phyloP scores from a whole-genome alignment of 2,888 invertebrate genomes.

The Brachyptera putata region DNA sequence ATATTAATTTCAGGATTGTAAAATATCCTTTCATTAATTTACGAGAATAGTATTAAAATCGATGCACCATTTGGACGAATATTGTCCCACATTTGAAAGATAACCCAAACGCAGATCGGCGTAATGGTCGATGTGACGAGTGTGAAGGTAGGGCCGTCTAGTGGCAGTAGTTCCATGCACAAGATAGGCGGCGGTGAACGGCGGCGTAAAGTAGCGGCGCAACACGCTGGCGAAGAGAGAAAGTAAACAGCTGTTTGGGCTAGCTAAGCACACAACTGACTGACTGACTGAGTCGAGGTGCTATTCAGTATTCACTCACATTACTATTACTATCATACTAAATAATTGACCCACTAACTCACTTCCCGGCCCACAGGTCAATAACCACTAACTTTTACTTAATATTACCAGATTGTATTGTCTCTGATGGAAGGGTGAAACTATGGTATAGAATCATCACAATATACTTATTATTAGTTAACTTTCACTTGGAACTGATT shows the following conservation, averaged over 20 bases:
- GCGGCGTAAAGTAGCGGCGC: slow-evolving; percentile 5
- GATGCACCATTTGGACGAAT: no score
- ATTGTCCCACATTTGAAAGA: no score
- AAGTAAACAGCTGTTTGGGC: slow-evolving; percentile 16
- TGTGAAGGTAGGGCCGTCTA: no score
- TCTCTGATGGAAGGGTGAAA: not conserved
- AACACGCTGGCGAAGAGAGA: slow-evolving; percentile 4
- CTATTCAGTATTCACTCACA: not conserved
- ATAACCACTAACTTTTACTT: slow-evolving; percentile 22
- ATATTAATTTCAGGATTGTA: no score
- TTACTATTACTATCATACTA: slow-evolving; percentile 5
- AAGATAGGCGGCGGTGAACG: no score
- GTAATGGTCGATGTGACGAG: no score
- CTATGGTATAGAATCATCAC: slow-evolving; percentile 2
- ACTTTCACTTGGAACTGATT: slow-evolving; percentile 18
- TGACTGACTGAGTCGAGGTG: not conserved
- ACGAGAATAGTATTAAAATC: no score
- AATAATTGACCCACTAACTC: slow-evolving; percentile 32
- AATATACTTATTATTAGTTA: not conserved
- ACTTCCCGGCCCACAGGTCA: slow-evolving; percentile 37
- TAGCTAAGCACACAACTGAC: slow-evolving; percentile 9
- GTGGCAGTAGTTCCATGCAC: no score
- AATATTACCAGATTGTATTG: not conserved
- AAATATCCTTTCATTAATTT: no score
- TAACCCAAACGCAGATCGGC: no score